Evolutionary conservation across 2,113 vertebrate genomes (phyloP).

Genomic region (Engraulis encrasicolus): DNA sequence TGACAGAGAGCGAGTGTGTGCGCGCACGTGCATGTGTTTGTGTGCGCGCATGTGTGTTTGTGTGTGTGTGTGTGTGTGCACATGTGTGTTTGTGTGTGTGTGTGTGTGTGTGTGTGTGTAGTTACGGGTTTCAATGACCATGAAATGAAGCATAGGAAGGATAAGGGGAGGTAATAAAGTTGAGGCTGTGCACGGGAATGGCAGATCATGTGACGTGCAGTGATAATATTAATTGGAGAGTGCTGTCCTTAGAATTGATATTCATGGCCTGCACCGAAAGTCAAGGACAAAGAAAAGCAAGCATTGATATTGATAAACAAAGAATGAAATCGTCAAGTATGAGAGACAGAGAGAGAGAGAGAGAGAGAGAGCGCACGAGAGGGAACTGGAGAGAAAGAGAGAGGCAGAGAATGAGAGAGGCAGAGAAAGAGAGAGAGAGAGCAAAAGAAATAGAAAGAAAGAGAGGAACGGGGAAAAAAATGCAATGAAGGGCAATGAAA

Average conservation of each 20-base stretch:
- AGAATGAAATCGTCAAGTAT: no score
- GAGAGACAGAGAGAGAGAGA: not conserved
- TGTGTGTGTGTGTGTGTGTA: not conserved
- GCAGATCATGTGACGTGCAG: not conserved
- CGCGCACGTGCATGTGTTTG: no score
- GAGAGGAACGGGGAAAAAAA: not conserved
- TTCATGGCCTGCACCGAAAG: not conserved
- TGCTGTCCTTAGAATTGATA: not conserved
- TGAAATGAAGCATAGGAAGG: not conserved
- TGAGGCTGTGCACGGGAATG: not conserved
- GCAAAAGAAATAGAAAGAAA: not conserved
- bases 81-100: no score
- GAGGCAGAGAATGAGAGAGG: not conserved
- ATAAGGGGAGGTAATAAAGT: not conserved
- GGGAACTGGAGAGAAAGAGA: not conserved
- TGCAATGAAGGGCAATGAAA: not conserved
- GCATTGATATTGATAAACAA: no score
- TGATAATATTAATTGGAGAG: conserved; percentile 4
- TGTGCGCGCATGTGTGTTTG: no score
- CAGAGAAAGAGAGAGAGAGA: not conserved
- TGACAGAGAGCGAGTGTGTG: no score
- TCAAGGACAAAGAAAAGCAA: no score
- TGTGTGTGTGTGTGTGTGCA: no score
- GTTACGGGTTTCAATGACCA: conserved; percentile 1
- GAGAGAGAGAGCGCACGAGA: not conserved